These are phyloP conservation scores for Morbakka virulenta DNA, from an alignment of 30 jellyfish, hydroid and myxozoan species.

Conservation along the genomic window DNA sequence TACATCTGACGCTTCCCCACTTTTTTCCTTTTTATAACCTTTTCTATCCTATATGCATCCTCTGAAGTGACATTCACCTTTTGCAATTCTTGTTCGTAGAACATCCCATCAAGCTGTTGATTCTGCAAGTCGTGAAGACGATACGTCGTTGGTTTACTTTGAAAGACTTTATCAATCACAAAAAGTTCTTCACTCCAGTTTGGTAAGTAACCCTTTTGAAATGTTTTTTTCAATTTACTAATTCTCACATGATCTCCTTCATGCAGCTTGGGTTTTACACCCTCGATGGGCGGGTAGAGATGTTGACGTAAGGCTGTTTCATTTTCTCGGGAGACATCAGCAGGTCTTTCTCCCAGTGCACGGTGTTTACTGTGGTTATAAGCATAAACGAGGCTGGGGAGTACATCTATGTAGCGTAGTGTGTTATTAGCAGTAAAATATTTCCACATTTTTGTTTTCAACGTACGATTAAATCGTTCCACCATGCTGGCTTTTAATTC, in stretches of 20 bases:
- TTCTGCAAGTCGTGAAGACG: slow-evolving; percentile 20
- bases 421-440: neutral
- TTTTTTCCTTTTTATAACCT: too few relatives aligned
- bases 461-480: slow-evolving; percentile 43
- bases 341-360: slow-evolving; percentile 35
- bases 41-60: too few relatives aligned
- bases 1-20: neutral
- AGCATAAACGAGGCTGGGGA: slow-evolving; percentile 21
- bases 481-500: slow-evolving; percentile 39
- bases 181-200: slow-evolving; percentile 47
- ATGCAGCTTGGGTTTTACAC: neutral
- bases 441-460: slow-evolving; percentile 32
- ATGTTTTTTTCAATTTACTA: slow-evolving; percentile 1
- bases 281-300: neutral
- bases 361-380: slow-evolving; percentile 43
- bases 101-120: slow-evolving; percentile 11
- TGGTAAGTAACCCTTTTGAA: slow-evolving; percentile 48
- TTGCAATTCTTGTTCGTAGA: slow-evolving; percentile 21
- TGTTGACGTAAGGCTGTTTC: neutral
- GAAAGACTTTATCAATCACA: neutral
- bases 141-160: slow-evolving; percentile 12
- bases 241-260: slow-evolving; percentile 38
- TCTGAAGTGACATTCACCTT: too few relatives aligned
- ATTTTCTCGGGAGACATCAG: slow-evolving; percentile 11
- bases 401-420: neutral